Conservation (phyloP, 2,797 vertebrate species). For the Rhodeus uyekii region DNA sequence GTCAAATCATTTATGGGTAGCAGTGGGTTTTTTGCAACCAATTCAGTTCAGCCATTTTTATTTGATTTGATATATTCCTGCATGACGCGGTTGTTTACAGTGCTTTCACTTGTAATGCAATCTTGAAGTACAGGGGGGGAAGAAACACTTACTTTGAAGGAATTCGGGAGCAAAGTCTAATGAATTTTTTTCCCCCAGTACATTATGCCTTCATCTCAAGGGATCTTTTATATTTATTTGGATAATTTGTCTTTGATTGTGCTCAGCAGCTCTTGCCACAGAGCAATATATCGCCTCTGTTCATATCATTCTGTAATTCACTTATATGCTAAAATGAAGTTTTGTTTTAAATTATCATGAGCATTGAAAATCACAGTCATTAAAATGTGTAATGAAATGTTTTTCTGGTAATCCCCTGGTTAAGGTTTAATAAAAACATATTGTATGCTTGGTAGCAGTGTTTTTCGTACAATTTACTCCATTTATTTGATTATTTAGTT, state of each 20-base stretch:
- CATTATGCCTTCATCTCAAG: constrained; percentile 52
- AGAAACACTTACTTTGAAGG: constrained; percentile 10
- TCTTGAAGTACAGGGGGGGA: background rate
- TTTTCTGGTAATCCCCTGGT: constrained; percentile 55
- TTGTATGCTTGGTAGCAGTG: constrained; percentile 27
- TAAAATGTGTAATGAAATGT: constrained; percentile 61
- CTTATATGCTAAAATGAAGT: constrained; percentile 53
- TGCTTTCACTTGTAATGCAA: constrained; percentile 6
- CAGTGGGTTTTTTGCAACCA: background rate
- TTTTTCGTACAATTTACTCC: constrained; percentile 54
- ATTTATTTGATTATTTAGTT: constrained; percentile 59
- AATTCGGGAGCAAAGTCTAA: background rate
- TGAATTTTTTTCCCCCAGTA: constrained; percentile 9
- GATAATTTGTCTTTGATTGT: constrained; percentile 64
- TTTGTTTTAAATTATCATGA: constrained; percentile 53
- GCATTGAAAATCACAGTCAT: constrained; percentile 58
- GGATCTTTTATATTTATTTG: constrained; percentile 56
- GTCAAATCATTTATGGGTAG: background rate
- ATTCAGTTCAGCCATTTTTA: background rate
- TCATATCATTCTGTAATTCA: constrained; percentile 49
- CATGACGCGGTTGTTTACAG: background rate
- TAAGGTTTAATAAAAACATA: constrained; percentile 59
- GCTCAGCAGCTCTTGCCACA: constrained; percentile 58
- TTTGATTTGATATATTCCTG: background rate
- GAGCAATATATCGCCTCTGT: constrained; percentile 57